phyloP scores from a whole-genome alignment of 35 echinoderm and acorn worm species.

The Diadema setosum region DNA sequence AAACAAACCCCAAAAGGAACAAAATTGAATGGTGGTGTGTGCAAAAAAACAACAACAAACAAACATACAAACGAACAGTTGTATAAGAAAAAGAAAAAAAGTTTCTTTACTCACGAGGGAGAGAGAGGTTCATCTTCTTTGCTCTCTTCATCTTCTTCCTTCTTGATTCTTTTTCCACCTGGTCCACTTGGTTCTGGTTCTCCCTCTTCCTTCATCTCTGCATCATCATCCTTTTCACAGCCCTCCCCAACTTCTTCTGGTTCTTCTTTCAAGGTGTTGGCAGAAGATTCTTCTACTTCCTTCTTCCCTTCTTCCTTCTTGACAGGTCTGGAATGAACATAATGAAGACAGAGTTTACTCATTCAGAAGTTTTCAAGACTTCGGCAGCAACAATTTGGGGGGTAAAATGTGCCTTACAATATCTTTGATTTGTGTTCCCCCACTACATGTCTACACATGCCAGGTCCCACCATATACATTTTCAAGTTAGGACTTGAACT shows the following conservation, averaged over 20 bases:
- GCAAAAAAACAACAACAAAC: too few species aligned
- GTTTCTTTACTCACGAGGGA: not conserved
- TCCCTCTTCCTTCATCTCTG: conserved; percentile 18
- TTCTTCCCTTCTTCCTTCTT: conserved; percentile 69
- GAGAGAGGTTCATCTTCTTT: not conserved
- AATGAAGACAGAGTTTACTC: too few species aligned
- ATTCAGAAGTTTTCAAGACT: too few species aligned
- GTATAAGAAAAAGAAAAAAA: too few species aligned
- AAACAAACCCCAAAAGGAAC: too few species aligned
- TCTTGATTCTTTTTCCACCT: not conserved
- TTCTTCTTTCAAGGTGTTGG: not conserved
- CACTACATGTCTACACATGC: too few species aligned
- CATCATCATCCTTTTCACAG: not conserved
- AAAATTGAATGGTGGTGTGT: too few species aligned
- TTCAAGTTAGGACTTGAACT: not conserved
- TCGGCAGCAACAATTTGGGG: too few species aligned
- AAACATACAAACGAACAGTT: too few species aligned
- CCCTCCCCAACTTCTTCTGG: not conserved
- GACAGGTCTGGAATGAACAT: conserved; percentile 46
- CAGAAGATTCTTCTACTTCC: not conserved
- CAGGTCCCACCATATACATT: too few species aligned
- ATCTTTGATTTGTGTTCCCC: too few species aligned
- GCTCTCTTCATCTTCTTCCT: not conserved
- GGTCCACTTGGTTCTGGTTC: conserved; percentile 12
- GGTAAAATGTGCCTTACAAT: too few species aligned